Conservation (phyloP, 2,888 invertebrate genomes). For the Dioctria rufipes region DNA sequence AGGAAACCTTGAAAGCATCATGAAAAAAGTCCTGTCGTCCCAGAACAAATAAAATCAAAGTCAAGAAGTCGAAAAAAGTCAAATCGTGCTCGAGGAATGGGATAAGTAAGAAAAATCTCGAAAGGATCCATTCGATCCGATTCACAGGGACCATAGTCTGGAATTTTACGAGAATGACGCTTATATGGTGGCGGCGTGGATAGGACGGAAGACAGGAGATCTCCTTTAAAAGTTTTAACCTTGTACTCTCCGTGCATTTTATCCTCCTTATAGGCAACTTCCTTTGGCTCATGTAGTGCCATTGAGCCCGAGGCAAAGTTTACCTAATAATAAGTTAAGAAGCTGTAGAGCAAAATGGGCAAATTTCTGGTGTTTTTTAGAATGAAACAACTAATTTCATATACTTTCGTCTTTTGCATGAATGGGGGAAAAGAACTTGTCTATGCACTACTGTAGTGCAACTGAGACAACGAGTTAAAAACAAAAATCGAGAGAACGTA, state of each 20-base stretch:
- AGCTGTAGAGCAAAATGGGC: no score
- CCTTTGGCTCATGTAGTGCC: background rate
- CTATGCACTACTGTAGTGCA: no score
- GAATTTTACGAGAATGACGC: conserved; percentile 50
- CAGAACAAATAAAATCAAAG: conserved; percentile 51
- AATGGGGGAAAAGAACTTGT: no score
- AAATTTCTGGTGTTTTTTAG: no score
- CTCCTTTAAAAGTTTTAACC: conserved; percentile 48
- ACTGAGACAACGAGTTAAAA: no score
- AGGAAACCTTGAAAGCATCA: background rate
- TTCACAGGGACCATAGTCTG: background rate
- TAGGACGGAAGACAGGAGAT: background rate
- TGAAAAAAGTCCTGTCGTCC: conserved; percentile 13
- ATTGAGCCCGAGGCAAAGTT: background rate
- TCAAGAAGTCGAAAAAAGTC: conserved; percentile 45
- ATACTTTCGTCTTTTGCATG: no score
- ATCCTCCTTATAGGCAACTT: background rate
- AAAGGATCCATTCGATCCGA: conserved; percentile 41
- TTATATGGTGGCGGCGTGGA: conserved; percentile 6
- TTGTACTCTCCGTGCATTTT: conserved; percentile 12
- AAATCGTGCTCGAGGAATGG: conserved; percentile 6
- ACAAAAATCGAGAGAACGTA: no score
- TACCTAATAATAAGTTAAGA: no score
- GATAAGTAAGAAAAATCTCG: conserved; percentile 13
- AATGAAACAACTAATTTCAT: no score